These are phyloP conservation scores for Vulpes vulpes DNA, from an alignment of 2,113 vertebrate species.

Conservation along the genomic window DNA sequence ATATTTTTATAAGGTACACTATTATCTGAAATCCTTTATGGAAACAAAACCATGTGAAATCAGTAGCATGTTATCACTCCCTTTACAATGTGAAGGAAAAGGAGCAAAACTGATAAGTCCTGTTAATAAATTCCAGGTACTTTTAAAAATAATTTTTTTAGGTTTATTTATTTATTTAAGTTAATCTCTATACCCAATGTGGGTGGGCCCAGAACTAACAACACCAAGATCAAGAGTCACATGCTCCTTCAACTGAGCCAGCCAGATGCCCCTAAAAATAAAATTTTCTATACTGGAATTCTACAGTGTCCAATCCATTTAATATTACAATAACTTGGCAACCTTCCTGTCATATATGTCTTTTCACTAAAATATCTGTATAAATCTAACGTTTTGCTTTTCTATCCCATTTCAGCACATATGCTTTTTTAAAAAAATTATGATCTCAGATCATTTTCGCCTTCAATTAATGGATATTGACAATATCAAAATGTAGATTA, in stretches of 20 bases:
- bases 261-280: not conserved
- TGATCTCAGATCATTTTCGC: not conserved
- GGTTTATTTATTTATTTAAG: not conserved
- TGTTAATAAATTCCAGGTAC: conserved; percentile 10
- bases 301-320: not conserved
- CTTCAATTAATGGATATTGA: conserved; percentile 28
- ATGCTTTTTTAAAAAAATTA: not conserved
- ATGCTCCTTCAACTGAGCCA: not conserved
- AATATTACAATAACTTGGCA: not conserved
- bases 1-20: not conserved
- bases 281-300: conserved; percentile 23
- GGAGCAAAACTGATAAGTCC: not conserved
- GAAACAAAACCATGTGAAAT: conserved; percentile 21
- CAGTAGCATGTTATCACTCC: not conserved
- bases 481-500: conserved; percentile 29
- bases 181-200: not conserved
- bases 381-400: conserved; percentile 49
- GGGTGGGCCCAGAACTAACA: not conserved
- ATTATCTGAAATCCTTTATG: conserved; percentile 42
- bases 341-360: not conserved
- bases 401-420: conserved; percentile 54
- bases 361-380: conserved; percentile 32
- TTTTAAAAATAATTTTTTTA: not conserved
- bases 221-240: not conserved
- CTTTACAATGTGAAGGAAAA: conserved; percentile 30